Evolutionary conservation across 2,113 vertebrate genomes (phyloP).

Genomic region (Nothocercus nigrocapillus): DNA sequence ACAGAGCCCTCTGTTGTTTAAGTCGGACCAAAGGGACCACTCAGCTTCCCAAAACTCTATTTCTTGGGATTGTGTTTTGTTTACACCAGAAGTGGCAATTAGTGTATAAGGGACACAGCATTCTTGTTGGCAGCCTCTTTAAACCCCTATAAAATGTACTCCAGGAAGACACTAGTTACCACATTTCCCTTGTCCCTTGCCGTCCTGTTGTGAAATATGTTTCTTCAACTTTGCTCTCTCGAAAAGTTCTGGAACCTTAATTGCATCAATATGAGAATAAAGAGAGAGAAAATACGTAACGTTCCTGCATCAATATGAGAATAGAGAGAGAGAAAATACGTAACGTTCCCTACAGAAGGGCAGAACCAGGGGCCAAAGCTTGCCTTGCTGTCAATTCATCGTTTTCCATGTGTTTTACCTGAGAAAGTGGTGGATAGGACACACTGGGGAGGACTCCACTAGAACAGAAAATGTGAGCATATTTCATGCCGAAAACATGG

Average conservation of each 20-base stretch:
- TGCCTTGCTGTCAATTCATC: background rate
- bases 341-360: background rate
- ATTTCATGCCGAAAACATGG: constrained; percentile 26
- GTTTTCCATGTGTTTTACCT: background rate
- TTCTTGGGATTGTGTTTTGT: background rate
- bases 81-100: background rate
- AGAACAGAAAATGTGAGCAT: background rate
- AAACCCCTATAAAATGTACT: background rate
- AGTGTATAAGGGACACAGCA: background rate
- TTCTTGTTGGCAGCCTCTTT: background rate
- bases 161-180: background rate
- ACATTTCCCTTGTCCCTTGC: background rate
- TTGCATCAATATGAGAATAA: constrained; percentile 22
- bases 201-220: background rate
- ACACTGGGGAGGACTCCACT: background rate
- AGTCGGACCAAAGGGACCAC: background rate
- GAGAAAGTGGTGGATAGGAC: background rate
- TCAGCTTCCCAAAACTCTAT: background rate
- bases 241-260: background rate
- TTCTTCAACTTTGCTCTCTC: constrained; percentile 20
- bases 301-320: constrained; percentile 17
- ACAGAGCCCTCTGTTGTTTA: background rate
- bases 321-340: background rate
- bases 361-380: background rate
- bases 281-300: background rate